A percentile compares a stretch with the other conserved stretches of the same genome.
phyloP scores from a whole-genome alignment of 2,113 vertebrate species.

The Chitala chitala region DNA sequence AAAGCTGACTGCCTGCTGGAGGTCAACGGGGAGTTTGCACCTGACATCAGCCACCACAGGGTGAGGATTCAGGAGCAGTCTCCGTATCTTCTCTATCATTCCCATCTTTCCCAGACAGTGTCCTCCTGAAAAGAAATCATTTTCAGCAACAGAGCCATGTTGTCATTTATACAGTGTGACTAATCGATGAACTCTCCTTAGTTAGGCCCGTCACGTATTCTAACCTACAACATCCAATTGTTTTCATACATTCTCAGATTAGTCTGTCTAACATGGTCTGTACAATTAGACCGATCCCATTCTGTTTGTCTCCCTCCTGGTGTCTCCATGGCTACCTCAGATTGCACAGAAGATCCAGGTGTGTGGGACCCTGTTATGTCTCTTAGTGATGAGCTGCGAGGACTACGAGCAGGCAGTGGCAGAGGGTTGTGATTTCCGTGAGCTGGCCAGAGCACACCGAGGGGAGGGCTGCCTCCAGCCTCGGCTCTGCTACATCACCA shows the following conservation, averaged over 20 bases:
- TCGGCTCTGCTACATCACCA: slow-evolving; percentile 68
- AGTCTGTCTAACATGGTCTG: too few relatives aligned
- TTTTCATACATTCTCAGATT: too few relatives aligned
- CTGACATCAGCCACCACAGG: slow-evolving; percentile 58
- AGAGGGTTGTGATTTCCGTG: slow-evolving; percentile 40
- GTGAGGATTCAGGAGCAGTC: slow-evolving; percentile 50
- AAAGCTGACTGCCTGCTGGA: slow-evolving; percentile 79
- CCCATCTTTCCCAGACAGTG: background rate
- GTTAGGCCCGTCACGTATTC: too few relatives aligned
- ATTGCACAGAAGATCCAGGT: slow-evolving; percentile 72
- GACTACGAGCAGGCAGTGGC: slow-evolving; percentile 52
- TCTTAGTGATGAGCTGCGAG: slow-evolving; percentile 60
- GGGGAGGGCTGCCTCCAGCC: slow-evolving; percentile 46
- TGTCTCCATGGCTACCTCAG: slow-evolving; percentile 45
- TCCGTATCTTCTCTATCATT: background rate
- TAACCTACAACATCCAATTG: too few relatives aligned
- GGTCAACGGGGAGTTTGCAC: slow-evolving; percentile 70
- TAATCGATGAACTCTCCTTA: too few relatives aligned
- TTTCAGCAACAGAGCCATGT: too few relatives aligned
- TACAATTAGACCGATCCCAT: too few relatives aligned
- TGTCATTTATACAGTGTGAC: too few relatives aligned
- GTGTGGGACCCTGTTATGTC: slow-evolving; percentile 70
- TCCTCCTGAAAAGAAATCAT: background rate
- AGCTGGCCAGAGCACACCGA: slow-evolving; percentile 27
- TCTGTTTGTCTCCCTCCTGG: slow-evolving; percentile 1